Evolutionary conservation across 2,113 vertebrate species (phyloP).

Genomic region (Cyanocitta stelleri): DNA sequence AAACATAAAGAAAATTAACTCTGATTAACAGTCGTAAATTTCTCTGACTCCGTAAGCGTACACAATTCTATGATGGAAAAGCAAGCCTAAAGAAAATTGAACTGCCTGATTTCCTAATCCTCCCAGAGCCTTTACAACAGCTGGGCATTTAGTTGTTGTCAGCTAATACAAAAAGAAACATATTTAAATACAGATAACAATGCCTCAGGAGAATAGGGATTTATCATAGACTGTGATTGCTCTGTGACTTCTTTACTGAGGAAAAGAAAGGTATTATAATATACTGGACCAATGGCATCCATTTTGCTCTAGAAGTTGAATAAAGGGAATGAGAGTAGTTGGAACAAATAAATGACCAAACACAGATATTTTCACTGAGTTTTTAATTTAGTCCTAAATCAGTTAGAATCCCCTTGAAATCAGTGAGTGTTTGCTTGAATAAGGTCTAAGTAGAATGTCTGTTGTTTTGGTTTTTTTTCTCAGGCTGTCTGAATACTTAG

Average conservation of each 20-base stretch:
- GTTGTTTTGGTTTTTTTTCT: not conserved
- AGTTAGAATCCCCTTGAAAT: not conserved
- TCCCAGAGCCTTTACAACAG: conserved; percentile 5
- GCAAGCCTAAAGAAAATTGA: not conserved
- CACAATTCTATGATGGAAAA: not conserved
- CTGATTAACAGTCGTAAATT: conserved; percentile 17
- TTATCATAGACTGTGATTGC: not conserved
- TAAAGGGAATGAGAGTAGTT: not conserved
- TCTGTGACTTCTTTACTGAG: not conserved
- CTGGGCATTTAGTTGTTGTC: conserved; percentile 15
- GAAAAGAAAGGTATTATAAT: not conserved
- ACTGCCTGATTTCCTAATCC: conserved; percentile 15
- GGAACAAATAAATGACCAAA: not conserved
- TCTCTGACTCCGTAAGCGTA: not conserved
- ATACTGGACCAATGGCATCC: not conserved
- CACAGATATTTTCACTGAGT: not conserved
- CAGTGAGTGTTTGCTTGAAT: not conserved
- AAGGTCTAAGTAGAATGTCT: not conserved
- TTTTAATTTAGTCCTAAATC: not conserved
- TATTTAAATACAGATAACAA: conserved; percentile 29
- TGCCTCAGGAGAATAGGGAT: not conserved
- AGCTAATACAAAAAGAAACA: conserved; percentile 1
- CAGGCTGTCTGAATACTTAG: not conserved
- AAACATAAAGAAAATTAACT: conserved; percentile 25
- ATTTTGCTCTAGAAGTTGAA: not conserved